Evolutionary conservation across 92 coral and sea anemone species (phyloP).

Genomic region (Siderastrea radians): DNA sequence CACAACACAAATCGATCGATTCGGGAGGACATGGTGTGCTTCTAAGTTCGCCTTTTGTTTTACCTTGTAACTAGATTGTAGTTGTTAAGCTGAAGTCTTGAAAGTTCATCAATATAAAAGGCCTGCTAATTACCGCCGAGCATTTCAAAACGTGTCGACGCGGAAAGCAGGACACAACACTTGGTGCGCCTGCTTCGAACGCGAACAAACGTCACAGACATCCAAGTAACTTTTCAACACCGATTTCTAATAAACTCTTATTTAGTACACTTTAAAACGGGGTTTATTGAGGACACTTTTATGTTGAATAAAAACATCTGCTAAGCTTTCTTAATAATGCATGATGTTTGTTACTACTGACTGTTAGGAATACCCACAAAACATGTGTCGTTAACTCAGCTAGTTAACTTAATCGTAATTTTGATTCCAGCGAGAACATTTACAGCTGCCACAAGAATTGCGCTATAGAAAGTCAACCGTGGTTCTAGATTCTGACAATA

Average conservation of each 20-base stretch:
- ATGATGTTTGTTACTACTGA: constrained; percentile 80
- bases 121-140: constrained; percentile 37
- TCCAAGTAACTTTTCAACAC: constrained; percentile 46
- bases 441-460: not conserved
- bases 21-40: constrained; percentile 15
- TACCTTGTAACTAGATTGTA: constrained; percentile 18
- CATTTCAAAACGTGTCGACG: constrained; percentile 46
- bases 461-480: not conserved
- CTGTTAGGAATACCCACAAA: constrained; percentile 60
- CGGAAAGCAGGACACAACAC: not conserved
- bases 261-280: constrained; percentile 31
- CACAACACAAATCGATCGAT: constrained; percentile 17
- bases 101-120: constrained; percentile 42
- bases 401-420: constrained; percentile 17
- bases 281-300: constrained; percentile 72
- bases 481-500: not conserved
- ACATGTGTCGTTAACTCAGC: constrained; percentile 60
- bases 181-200: not conserved
- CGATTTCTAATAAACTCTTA: constrained; percentile 35
- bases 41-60: constrained; percentile 9
- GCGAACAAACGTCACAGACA: constrained; percentile 13
- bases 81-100: constrained; percentile 28
- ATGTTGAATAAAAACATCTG: constrained; percentile 79
- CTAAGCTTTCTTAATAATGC: constrained; percentile 77
- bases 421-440: constrained; percentile 14